phyloP scores from a whole-genome alignment of 2,888 invertebrate species.

The Ctenicera cuprea region DNA sequence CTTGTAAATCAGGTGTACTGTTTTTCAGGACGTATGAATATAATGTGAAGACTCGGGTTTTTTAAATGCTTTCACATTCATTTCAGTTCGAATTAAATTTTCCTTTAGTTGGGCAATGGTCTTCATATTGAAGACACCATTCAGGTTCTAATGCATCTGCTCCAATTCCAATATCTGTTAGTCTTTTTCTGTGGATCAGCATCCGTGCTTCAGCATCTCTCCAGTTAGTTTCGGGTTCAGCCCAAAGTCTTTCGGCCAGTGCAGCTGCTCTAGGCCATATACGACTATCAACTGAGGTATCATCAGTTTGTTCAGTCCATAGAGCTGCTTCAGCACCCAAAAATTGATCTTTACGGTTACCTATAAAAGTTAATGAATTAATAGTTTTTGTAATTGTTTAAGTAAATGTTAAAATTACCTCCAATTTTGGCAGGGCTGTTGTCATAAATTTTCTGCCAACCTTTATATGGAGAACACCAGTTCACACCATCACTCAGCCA shows the following conservation, averaged over 20 bases:
- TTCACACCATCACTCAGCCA: constrained; percentile 90
- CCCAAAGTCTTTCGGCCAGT: constrained; percentile 89
- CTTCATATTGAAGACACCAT: constrained; percentile 91
- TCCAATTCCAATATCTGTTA: constrained; percentile 79
- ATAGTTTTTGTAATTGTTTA: not conserved
- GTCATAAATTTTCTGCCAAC: constrained; percentile 91
- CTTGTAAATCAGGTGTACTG: too few species aligned
- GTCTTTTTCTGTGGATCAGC: constrained; percentile 82
- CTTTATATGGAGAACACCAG: constrained; percentile 94
- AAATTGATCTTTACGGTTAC: constrained; percentile 62
- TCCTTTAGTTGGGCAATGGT: constrained; percentile 75
- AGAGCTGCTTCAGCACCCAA: constrained; percentile 88
- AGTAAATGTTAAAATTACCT: constrained; percentile 60
- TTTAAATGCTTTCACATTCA: too few species aligned
- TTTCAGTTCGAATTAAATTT: constrained; percentile 14
- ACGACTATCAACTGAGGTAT: constrained; percentile 80
- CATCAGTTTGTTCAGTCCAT: constrained; percentile 91
- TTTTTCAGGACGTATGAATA: too few species aligned
- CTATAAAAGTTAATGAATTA: constrained; percentile 52
- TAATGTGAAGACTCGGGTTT: too few species aligned
- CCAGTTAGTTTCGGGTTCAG: constrained; percentile 83
- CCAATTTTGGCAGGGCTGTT: constrained; percentile 82
- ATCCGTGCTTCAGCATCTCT: constrained; percentile 82
- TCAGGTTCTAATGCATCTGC: constrained; percentile 88
- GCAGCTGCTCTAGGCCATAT: constrained; percentile 92